phyloP scores from a whole-genome alignment of 1,140 invertebrate species.

The Tenebrio molitor region DNA sequence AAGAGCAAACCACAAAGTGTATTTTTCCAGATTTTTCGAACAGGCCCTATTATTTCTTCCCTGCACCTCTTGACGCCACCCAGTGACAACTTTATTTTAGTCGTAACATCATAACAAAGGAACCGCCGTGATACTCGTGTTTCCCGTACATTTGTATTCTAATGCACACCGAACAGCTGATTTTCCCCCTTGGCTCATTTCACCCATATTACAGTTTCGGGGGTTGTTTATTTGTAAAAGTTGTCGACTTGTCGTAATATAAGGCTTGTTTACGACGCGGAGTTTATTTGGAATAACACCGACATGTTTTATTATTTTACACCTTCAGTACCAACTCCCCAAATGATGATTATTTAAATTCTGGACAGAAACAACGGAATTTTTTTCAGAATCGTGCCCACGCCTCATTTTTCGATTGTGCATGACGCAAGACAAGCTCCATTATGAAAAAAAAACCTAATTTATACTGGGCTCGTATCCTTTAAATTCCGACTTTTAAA shows the following conservation, averaged over 20 bases:
- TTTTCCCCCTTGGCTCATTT: constrained; percentile 13
- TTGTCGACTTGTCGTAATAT: constrained; percentile 11
- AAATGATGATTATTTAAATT: not conserved
- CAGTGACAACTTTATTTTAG: constrained; percentile 4
- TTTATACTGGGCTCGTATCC: constrained; percentile 1
- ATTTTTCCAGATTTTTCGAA: too few species aligned
- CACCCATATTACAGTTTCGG: constrained; percentile 27
- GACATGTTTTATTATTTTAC: not conserved
- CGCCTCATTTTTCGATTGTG: too few species aligned
- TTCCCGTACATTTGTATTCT: constrained; percentile 27
- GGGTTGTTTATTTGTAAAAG: constrained; percentile 20
- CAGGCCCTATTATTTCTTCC: too few species aligned
- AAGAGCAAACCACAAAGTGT: too few species aligned
- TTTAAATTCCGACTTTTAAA: constrained; percentile 19
- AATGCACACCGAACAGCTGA: constrained; percentile 18
- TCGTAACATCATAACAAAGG: not conserved
- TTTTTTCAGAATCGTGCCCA: too few species aligned
- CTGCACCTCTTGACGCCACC: too few species aligned
- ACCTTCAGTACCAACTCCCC: not conserved
- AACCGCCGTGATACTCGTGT: not conserved
- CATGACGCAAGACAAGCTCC: too few species aligned
- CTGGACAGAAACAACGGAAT: too few species aligned
- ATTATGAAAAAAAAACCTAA: constrained; percentile 5
- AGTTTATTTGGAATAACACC: not conserved
- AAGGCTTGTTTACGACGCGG: constrained; percentile 23